Evolutionary conservation across 1,140 invertebrate genomes (phyloP).

Genomic region (Trissolcus basalis): DNA sequence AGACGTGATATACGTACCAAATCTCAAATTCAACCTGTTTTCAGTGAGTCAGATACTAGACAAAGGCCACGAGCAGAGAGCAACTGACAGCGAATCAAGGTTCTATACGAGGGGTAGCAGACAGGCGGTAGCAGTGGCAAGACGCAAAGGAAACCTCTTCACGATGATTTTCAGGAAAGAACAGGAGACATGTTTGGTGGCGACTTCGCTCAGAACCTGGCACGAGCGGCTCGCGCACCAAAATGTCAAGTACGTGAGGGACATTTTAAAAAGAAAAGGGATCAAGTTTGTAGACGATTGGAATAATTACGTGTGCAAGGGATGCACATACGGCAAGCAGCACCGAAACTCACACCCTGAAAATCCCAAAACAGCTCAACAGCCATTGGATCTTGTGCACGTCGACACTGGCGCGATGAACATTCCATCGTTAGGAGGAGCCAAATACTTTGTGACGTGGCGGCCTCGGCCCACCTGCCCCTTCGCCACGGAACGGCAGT

Average conservation of each 20-base stretch:
- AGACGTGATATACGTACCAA: slow-evolving; percentile 48
- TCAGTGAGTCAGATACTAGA: slow-evolving; percentile 27
- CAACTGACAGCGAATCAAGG: not conserved
- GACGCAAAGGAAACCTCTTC: no score
- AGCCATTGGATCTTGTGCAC: slow-evolving; percentile 53
- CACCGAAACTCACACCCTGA: slow-evolving; percentile 27
- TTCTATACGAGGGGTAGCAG: no score
- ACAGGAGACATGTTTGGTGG: slow-evolving; percentile 24
- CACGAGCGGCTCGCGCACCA: slow-evolving; percentile 63
- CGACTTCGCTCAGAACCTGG: slow-evolving; percentile 54
- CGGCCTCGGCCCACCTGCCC: no score
- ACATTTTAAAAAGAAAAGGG: slow-evolving; percentile 40
- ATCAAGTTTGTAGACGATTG: slow-evolving; percentile 45
- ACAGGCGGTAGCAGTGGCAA: no score
- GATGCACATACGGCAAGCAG: slow-evolving; percentile 57
- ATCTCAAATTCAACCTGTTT: slow-evolving; percentile 57
- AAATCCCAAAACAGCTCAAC: slow-evolving; percentile 20
- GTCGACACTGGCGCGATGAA: slow-evolving; percentile 64
- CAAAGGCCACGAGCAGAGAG: slow-evolving; percentile 31
- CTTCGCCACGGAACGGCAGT: no score
- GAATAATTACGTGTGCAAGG: slow-evolving; percentile 26
- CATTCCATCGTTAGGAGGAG: slow-evolving; percentile 43
- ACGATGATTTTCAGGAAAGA: no score
- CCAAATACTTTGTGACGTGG: slow-evolving; percentile 37
- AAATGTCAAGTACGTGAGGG: slow-evolving; percentile 59